Base-by-base conservation (phyloP, 2,797 vertebrate genomes). In the Novumbra hubbsi region DNA sequence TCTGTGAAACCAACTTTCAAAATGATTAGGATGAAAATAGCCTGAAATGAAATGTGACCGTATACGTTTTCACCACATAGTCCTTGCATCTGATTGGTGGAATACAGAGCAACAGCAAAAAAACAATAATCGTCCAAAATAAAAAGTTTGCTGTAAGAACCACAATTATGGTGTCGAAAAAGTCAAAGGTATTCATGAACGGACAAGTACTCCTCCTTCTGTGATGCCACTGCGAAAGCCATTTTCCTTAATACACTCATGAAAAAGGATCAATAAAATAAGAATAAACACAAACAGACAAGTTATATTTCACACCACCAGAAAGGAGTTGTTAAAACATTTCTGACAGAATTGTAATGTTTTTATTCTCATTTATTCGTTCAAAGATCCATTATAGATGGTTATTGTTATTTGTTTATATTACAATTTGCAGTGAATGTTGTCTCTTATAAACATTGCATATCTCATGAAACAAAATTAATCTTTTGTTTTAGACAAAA, bases 141-240 rank as follows among this genome's bases (percentile, higher is more conserved):
- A 8, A 4, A 41, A 1, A 41, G 5, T 41, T 41, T 8, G 14
- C 41, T 45, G 68, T 77, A 68, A 77, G 60, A 79, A 63, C 78
- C 14, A 64, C 30, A 50, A 55, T 72, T 72, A 85, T 78, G 77
- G 74, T 72, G 50, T 78, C 73, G 69, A 79, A 30, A 34, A 74
- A 60, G 15, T 17, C 34, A 50, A 50, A 67, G 70, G 48, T 74
- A 76, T 72, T 78, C 63, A 62, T 21, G 78, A 83, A 75, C 48
- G 45, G 63, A 45, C 14, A 45, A 45, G 4, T 45, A 45, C 52
- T 76, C 73, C 78, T 82, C 76, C 78, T 76, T 81, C 85, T 78
- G 72, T 75, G 72, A 85, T 81, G 72, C 16, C 70, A 67, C 79
- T 76, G 73, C 70, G 65, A 77, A 64, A 77, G 80, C 78, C 62